Base-by-base conservation (phyloP, 2,797 vertebrate species). In the Lutjanus argentimaculatus region DNA sequence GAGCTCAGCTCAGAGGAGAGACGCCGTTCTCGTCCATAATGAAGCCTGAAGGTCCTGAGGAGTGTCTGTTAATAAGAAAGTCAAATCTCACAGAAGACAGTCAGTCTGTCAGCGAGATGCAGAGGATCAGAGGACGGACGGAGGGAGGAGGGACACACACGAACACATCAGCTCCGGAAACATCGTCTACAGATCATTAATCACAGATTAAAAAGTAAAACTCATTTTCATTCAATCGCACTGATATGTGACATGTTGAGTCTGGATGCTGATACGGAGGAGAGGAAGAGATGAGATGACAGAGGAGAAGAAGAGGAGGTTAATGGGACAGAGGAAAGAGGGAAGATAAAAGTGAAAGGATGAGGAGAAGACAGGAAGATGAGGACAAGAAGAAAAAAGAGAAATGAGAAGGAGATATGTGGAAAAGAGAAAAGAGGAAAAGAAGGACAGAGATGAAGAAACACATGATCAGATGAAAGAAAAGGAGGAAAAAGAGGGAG, bases 31-130 rank as follows among this genome's bases (percentile, higher is more conserved):
- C 80, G 63, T 75, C 73, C 66, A 57, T 81, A 81, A 86, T 83
- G 82, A 85, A 82, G 87, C 70, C 87, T 79, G 73, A 63, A 84
- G 79, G 85, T 82, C 79, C 70, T 1, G 72, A 68, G 10, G 68
- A 77, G 63, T 1, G 66, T 43, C 55, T 51, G 30, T 57, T 65
- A 61, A 81, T 68, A 7, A 65, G 68, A 48, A 73, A 71, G 45
- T 61, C 9, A 64, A 66, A 70, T 79, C 71, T 62, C 76, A 66
- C 49, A 72, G 73, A 78, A 7, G 61, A 73, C 16, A 59, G 61
- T n/a, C 25, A 4, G 53, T 46, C 46, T 74, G 58, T 83, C 63
- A 59, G 64, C 0, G 58, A 64, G 71, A 77, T 57, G n/a, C 67
- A 58, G 69, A 53, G 51, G 71, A 51, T 25, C 36, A 64, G 13